These are phyloP conservation scores for Carlito syrichta DNA, from an alignment of 2,113 vertebrate genomes.

Conservation along the genomic window DNA sequence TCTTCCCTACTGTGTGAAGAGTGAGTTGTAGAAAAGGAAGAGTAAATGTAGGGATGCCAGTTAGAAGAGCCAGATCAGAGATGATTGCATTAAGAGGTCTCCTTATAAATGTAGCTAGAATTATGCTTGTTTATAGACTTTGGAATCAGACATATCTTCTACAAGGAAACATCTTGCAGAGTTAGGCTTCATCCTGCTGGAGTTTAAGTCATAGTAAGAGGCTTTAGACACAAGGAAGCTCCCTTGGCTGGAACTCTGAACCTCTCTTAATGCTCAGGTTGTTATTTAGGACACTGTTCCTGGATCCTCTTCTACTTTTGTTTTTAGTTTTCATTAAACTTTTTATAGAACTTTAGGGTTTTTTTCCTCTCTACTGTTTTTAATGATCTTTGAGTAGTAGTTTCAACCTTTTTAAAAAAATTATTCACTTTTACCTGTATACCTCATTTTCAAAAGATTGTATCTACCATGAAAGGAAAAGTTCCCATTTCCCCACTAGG, in stretches of 20 bases:
- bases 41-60: not conserved
- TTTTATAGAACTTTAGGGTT: not conserved
- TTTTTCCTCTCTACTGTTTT: not conserved
- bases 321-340: not conserved
- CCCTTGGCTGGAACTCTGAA: not conserved
- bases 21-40: not conserved
- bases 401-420: not conserved
- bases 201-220: not conserved
- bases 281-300: not conserved
- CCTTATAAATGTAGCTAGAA: not conserved
- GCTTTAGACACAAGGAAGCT: not conserved
- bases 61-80: not conserved
- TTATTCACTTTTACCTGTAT: not conserved
- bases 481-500: not conserved
- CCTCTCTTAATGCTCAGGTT: fast-evolving
- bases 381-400: not conserved
- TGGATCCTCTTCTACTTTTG: not conserved
- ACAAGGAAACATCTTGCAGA: not conserved
- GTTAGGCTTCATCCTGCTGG: not conserved
- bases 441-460: not conserved
- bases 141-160: not conserved
- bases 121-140: not conserved
- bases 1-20: not conserved
- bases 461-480: not conserved
- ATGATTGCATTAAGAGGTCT: not conserved